Percentiles rank a stretch among this genome's conserved stretches.
These are phyloP conservation scores for Muscicapa adusta DNA, from an alignment of 2,113 vertebrate species.

Conservation along the genomic window DNA sequence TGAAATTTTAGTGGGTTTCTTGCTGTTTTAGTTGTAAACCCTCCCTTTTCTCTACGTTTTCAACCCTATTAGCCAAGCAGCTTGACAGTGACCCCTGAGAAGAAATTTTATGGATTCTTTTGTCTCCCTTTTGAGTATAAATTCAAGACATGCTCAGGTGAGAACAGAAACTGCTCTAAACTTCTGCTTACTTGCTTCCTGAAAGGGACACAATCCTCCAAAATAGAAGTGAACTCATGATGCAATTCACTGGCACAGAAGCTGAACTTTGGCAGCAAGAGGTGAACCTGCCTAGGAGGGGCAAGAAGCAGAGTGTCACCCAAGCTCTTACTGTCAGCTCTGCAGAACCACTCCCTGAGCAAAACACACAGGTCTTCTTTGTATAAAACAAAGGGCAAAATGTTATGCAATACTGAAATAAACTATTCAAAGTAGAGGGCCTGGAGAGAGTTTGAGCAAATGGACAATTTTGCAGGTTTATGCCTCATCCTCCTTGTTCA, in stretches of 20 bases:
- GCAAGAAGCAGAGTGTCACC: neutral
- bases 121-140: neutral
- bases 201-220: neutral
- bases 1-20: neutral
- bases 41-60: neutral
- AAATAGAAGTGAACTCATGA: neutral
- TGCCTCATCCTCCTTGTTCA: neutral
- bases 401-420: neutral
- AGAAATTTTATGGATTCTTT: neutral
- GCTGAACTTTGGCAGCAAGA: neutral
- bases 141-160: neutral
- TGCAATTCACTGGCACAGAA: neutral
- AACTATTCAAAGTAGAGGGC: neutral
- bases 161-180: neutral
- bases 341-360: neutral
- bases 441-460: neutral
- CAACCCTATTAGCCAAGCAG: neutral
- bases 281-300: neutral
- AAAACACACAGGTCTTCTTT: neutral
- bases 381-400: neutral
- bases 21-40: neutral
- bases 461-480: neutral
- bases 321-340: neutral
- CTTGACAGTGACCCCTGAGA: accelerated
- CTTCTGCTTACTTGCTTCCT: neutral